Evolutionary conservation across 2,888 invertebrate species (phyloP).

Genomic region (Physocephala rufipes): DNA sequence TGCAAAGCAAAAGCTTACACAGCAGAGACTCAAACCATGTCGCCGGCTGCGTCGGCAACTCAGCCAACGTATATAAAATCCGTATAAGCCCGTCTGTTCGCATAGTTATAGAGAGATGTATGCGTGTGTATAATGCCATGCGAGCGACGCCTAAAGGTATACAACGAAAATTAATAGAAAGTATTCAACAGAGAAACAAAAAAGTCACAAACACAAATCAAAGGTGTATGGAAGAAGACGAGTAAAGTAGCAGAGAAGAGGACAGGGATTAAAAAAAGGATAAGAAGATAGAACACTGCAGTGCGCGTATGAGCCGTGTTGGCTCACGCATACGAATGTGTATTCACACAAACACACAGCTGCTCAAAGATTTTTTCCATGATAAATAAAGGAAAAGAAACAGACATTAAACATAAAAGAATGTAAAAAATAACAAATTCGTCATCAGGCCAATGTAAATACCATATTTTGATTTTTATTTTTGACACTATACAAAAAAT

Average conservation of each 20-base stretch:
- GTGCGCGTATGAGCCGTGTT: too few relatives aligned
- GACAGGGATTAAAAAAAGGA: not conserved
- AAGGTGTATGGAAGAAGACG: not conserved
- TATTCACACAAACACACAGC: not conserved
- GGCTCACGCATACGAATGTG: too few relatives aligned
- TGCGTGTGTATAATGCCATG: not conserved
- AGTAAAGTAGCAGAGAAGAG: not conserved
- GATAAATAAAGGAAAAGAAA: conserved; percentile 1
- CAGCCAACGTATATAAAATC: not conserved
- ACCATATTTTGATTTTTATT: conserved; percentile 27
- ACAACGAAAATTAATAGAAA: conserved; percentile 19
- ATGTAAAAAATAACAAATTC: not conserved
- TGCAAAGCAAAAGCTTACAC: conserved; percentile 40
- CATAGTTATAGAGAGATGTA: too few relatives aligned
- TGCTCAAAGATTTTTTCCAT: not conserved
- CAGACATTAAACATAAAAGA: conserved; percentile 3
- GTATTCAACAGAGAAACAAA: not conserved
- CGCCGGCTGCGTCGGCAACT: not conserved
- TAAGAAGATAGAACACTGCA: too few relatives aligned
- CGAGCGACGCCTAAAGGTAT: conserved; percentile 34
- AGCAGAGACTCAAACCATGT: conserved; percentile 42
- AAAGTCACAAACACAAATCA: not conserved
- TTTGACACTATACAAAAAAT: conserved; percentile 28
- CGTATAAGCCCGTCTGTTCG: too few relatives aligned
- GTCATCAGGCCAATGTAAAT: not conserved